Evolutionary conservation across 2,888 invertebrate genomes (phyloP).

Genomic region (Lithosia quadra): DNA sequence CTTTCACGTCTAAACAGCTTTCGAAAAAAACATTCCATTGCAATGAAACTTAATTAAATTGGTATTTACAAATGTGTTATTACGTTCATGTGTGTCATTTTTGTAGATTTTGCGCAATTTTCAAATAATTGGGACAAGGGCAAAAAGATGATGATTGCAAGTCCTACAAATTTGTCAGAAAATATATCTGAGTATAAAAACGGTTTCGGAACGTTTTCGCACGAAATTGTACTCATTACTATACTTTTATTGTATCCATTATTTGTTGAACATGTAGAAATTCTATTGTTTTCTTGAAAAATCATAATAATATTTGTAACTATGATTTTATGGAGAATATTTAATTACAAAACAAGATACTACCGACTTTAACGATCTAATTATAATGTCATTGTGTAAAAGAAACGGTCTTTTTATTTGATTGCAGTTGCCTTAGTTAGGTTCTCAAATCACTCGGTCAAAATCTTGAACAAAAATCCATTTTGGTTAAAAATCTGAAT

Average conservation of each 20-base stretch:
- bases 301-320: not conserved
- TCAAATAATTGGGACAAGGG: not conserved
- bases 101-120: not conserved
- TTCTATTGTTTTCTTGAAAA: not conserved
- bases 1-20: not conserved
- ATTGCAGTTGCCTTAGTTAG: no score
- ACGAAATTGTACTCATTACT: not conserved
- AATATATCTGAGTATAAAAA: not conserved
- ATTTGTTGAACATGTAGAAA: not conserved
- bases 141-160: not conserved
- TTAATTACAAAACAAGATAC: no score
- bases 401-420: no score
- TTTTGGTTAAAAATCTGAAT: no score
- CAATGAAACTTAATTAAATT: no score
- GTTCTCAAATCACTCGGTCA: no score
- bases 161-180: not conserved
- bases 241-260: not conserved
- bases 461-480: no score
- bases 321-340: no score
- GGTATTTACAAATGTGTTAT: not conserved
- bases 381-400: no score
- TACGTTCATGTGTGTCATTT: not conserved
- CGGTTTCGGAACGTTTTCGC: not conserved
- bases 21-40: not conserved
- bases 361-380: no score